Conservation (phyloP, 1,140 invertebrate genomes). For the Onthophagus taurus region DNA sequence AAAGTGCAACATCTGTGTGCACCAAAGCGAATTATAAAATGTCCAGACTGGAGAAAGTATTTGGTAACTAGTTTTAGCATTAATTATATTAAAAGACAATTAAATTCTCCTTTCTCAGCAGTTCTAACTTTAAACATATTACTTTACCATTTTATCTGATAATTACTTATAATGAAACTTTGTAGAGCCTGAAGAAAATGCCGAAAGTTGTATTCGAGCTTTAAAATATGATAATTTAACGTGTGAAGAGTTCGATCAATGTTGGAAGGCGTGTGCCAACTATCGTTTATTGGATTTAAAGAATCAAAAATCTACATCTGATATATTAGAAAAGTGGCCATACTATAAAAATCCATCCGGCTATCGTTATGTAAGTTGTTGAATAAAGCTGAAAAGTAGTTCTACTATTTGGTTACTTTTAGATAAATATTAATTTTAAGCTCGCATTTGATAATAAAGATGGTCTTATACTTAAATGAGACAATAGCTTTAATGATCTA, state of each 20-base stretch:
- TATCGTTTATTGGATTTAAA: constrained; percentile 6
- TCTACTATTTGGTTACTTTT: background rate
- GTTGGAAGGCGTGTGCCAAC: constrained; percentile 10
- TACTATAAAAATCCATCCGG: constrained; percentile 9
- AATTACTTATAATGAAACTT: background rate
- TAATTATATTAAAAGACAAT: background rate
- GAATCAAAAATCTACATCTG: background rate
- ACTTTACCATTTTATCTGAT: background rate
- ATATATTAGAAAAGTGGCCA: constrained; percentile 10
- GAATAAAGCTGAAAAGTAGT: background rate
- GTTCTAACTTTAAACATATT: background rate
- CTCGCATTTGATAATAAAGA: constrained; percentile 3
- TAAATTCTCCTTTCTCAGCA: background rate
- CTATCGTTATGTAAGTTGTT: constrained; percentile 10
- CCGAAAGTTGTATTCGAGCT: constrained; percentile 7
- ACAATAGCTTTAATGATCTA: constrained; percentile 2
- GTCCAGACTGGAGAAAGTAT: too few species aligned
- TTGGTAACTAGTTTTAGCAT: background rate
- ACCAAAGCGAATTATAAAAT: too few species aligned
- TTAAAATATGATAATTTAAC: constrained; percentile 13
- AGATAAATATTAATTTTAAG: constrained; percentile 13
- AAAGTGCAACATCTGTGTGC: too few species aligned
- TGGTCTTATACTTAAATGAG: constrained; percentile 10
- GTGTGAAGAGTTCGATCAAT: constrained; percentile 7
- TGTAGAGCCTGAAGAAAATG: constrained; percentile 11